Evolutionary conservation across 2,888 invertebrate genomes (phyloP), one percentile per base, ranked within the genome.

Genomic region (Lumbricus terrestris): DNA sequence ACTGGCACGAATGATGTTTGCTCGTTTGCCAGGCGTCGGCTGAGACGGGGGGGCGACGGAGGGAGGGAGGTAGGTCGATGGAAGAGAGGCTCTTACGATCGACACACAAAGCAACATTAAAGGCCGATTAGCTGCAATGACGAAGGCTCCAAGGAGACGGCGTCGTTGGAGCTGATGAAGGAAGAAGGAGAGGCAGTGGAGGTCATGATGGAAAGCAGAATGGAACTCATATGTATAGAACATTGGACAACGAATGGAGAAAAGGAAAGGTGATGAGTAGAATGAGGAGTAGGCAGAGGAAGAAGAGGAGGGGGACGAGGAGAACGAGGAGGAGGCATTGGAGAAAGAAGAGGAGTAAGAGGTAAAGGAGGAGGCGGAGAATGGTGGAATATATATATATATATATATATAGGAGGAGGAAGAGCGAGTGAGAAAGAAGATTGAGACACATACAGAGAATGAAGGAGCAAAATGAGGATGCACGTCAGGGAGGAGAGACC

Each of bases 61-160:
- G 47, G 47, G 47, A 18, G 47, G 69, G 69, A 23, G 6, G 69
- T 69, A n/a, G 69, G n/a, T 69, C 29, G 69, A 69, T 29, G n/a
- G 23, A 6, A 6, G 47, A 42, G 42, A 42, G 42, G 42, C 42
- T 42, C 69, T n/a, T n/a, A 69, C 69, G 69, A 69, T n/a, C 69
- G 69, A n/a, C 69, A 69, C 69, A 69, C 69, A 69, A 69, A 69
- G 69, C 69, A 69, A 69, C 69, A 69, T 69, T 69, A 69, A 85
- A 85, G 85, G 35, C 85, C 85, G 85, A 85, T 85, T 85, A 85
- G 35, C 37, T 23, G 37, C 85, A 15, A 85, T 85, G 37, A 69
- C 69, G 6, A n/a, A n/a, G 69, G 69, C 69, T 69, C 69, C 69
- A 16, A 69, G n/a, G 69, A 69, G 69, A 69, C 23, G 54, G 23